Evolutionary conservation across 2,888 invertebrate species (phyloP).

Genomic region (Dolomedes plantarius): DNA sequence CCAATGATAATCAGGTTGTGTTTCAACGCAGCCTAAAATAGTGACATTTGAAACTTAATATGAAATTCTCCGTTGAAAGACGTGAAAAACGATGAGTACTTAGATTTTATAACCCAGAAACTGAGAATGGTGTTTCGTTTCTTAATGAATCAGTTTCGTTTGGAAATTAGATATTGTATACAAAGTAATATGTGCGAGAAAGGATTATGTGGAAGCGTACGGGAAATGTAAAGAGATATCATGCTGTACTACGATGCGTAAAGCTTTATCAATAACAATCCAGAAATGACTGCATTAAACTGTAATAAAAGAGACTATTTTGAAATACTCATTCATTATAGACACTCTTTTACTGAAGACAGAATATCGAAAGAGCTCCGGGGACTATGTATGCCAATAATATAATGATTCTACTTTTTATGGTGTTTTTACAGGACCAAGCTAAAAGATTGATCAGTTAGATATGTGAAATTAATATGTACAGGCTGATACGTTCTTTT

Average conservation of each 20-base stretch:
- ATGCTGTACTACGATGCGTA: not conserved
- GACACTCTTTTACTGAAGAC: not conserved
- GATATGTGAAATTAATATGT: conserved; percentile 9
- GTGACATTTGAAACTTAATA: not conserved
- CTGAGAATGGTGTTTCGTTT: not conserved
- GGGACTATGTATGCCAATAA: not conserved
- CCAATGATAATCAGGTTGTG: not conserved
- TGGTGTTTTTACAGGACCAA: conserved; percentile 16
- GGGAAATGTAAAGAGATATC: not conserved
- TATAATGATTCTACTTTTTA: conserved; percentile 3
- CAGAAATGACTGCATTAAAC: no score
- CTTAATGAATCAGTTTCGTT: not conserved
- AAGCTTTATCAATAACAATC: no score
- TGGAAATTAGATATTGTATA: not conserved
- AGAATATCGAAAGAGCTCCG: not conserved
- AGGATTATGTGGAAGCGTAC: no score
- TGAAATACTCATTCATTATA: not conserved
- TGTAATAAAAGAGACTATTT: not conserved
- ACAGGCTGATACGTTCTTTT: not conserved
- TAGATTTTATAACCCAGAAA: not conserved
- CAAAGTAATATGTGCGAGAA: not conserved
- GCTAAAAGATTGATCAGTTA: not conserved
- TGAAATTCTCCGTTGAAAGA: not conserved
- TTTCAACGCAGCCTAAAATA: not conserved
- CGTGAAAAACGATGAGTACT: not conserved